Percentiles rank a stretch among this genome's conserved stretches.
phyloP scores from a whole-genome alignment of 2,888 invertebrate species.

The Acanthosepion esculentum region DNA sequence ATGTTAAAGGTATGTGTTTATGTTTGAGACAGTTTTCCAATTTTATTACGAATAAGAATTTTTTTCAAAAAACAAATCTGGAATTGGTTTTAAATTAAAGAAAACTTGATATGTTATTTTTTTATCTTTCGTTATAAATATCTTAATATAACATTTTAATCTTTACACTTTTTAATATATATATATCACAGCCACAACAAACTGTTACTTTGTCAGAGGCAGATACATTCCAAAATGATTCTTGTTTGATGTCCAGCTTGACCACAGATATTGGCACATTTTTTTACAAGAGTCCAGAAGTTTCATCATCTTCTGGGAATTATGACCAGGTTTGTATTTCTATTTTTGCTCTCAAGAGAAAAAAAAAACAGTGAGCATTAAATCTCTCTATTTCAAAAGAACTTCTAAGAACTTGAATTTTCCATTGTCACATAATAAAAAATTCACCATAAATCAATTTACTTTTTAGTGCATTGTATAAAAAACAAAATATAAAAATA shows the following conservation, averaged over 20 bases:
- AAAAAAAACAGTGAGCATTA: too few species aligned
- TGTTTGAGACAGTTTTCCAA: neutral
- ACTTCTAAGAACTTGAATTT: too few species aligned
- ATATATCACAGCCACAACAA: neutral
- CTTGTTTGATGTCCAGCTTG: neutral
- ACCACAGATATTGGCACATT: neutral
- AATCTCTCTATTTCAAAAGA: too few species aligned
- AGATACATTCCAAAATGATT: neutral
- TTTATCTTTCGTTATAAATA: neutral
- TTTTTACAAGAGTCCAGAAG: slow-evolving; percentile 36
- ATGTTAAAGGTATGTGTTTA: too few species aligned
- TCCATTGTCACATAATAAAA: too few species aligned
- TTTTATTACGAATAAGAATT: too few species aligned
- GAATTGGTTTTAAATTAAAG: too few species aligned
- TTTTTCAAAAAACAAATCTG: too few species aligned
- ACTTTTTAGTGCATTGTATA: too few species aligned
- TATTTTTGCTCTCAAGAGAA: neutral
- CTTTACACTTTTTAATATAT: neutral
- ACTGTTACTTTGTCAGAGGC: neutral
- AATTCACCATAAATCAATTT: too few species aligned
- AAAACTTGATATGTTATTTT: too few species aligned
- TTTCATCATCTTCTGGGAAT: neutral
- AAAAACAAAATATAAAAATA: too few species aligned
- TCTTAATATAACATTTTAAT: neutral
- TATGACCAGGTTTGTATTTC: slow-evolving; percentile 45